Evolutionary conservation across 2,113 vertebrate species (phyloP), one percentile per base, ranked within the genome.

Genomic region (Salvelinus alpinus): DNA sequence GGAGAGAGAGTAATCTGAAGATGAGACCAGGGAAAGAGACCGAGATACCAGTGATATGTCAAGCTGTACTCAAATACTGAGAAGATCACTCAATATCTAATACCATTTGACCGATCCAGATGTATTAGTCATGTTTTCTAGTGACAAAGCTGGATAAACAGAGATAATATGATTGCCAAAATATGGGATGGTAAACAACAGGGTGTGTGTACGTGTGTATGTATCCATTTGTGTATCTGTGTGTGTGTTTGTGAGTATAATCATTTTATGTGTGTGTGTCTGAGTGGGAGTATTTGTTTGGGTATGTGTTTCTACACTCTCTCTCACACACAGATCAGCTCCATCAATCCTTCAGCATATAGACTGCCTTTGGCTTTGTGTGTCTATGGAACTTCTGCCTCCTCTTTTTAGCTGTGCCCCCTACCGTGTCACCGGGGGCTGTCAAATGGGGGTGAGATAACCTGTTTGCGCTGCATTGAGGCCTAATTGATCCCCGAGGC

Each of bases 41-140:
- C 78, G 65, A 91, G 87, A 85, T 88, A 74, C 78, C 77, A 84
- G 71, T 44, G 71, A 78, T 79, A 82, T 85, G 77, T 85, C 82
- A 86, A 80, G 72, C 70, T 78, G 65, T 57, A 82, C 79, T 84
- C 75, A 74, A 25, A 73, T 82, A 73, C 59, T 59, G 38, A 67
- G 64, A 69, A 76, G 44, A 76, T 78, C 51, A 59, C 70, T 31
- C 59, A 29, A 13, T 22, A 64, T 22, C 24, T 64, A 24, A n/a
- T 64, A 22, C 20, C 24, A 64, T 22, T 64, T n/a, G 22, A 64
- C 20, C 3, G 60, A 22, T 18, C 12, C 60, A 22, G 20, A 25
- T 2, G 22, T 22, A 64, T 22, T 12, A 25, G 12, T 22, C 16
- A 54, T 64, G 20, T 64, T 64, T 24, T 64, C 9, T 64, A 18